Percentiles rank a stretch among this genome's conserved stretches.
Conservation (phyloP, 2,113 vertebrate species). For the Platysternon megacephalum region DNA sequence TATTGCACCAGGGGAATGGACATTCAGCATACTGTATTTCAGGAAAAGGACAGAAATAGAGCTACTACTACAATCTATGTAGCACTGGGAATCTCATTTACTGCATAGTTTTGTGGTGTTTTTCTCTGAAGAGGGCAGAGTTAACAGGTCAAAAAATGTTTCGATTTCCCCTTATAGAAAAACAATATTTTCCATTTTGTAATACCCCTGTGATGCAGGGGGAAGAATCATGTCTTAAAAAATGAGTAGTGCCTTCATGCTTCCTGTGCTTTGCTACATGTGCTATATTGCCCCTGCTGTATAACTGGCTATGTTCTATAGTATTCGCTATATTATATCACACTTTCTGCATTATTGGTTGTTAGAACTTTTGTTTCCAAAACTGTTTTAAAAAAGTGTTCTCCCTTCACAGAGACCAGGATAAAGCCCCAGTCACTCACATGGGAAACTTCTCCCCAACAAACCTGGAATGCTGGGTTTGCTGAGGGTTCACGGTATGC, state of each 20-base stretch:
- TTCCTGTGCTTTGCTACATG: not conserved
- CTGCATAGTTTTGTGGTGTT: not conserved
- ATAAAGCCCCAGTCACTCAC: not conserved
- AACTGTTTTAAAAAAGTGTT: not conserved
- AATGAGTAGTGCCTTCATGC: not conserved
- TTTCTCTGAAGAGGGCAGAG: not conserved
- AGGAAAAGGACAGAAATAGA: not conserved
- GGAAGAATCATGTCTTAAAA: not conserved
- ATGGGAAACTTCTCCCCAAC: not conserved
- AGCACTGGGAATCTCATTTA: not conserved
- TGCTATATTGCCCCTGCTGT: not conserved
- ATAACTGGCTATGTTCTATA: not conserved
- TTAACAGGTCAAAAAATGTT: not conserved
- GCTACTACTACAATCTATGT: not conserved
- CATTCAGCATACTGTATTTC: not conserved
- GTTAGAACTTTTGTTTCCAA: not conserved
- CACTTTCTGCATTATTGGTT: not conserved
- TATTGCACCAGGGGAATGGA: not conserved
- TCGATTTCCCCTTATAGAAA: not conserved
- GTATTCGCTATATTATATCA: not conserved
- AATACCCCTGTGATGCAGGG: not conserved
- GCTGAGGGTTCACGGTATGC: not conserved
- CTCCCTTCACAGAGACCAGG: not conserved
- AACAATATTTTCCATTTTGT: not conserved
- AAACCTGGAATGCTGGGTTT: not conserved